Base-by-base conservation (phyloP, 2,888 invertebrate species). In the Ophion ellenae region DNA sequence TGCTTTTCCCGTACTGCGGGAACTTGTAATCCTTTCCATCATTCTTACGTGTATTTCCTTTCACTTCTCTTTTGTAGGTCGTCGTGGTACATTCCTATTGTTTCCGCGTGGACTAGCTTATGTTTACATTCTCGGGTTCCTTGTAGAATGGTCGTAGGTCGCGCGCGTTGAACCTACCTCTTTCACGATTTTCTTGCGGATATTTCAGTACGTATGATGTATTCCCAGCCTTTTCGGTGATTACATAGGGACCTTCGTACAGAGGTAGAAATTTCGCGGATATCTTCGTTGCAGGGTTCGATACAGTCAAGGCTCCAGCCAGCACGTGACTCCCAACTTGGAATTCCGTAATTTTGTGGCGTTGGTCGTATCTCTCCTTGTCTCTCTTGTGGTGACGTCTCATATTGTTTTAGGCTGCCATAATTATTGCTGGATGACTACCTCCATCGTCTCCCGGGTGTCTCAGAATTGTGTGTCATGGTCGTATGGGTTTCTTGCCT, bases 261-360 rank as follows among this genome's bases (percentile, higher is more conserved):
- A 74, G n/a, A 7, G 59, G 61, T 59, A 74, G 32, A 59, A 61
- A 74, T 74, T 74, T 74, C n/a, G 61, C 74, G 5, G 59, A n/a
- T 40, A 24, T 63, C 40, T 74, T 74, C 11, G 36, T 61, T 6
- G 74, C 20, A 1, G 74, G 74, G 11, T 74, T 74, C 14, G 74
- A 74, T 4, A 74, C 7, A 74, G 32, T 74, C 10, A 61, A n/a
- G 0, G 59, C 28, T 28, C 24, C 20, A 0, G n/a, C 74, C 4
- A 74, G 45, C 9, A 70, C 70, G 24, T 36, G 6, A 5, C 6
- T 5, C 36, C 36, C 36, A 36, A 24, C 5, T 61, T 4, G 61
- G 66, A 70, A 70, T 24, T 47, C 36, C 28, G 1, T 47, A 11
- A 47, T 47, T n/a, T 24, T 70, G 40, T 47, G 36, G 36, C 7